Conservation (phyloP, 2,888 invertebrate species). For the Seladonia tumulorum region DNA sequence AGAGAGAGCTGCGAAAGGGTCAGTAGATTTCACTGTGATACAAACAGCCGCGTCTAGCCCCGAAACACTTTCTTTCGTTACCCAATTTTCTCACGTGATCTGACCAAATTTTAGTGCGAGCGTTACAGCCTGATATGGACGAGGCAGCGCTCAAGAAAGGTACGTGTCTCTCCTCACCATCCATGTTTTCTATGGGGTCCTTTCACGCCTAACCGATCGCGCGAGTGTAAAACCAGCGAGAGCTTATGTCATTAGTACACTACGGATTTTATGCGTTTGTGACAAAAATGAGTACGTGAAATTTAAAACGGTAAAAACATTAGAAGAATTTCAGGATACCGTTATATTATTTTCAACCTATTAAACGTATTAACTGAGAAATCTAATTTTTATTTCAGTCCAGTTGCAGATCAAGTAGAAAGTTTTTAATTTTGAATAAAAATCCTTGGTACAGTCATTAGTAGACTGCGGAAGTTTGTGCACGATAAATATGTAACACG, state of each 20-base stretch:
- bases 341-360: too few species aligned
- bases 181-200: not conserved
- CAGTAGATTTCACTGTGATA: constrained; percentile 67
- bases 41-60: not conserved
- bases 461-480: too few species aligned
- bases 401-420: too few species aligned
- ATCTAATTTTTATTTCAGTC: too few species aligned
- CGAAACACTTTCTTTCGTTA: not conserved
- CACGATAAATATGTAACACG: too few species aligned
- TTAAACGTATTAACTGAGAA: too few species aligned
- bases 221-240: not conserved
- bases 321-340: too few species aligned
- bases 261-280: too few species aligned
- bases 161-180: constrained; percentile 54
- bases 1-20: constrained; percentile 82
- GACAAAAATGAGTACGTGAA: too few species aligned
- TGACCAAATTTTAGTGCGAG: constrained; percentile 78
- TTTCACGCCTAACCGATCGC: not conserved
- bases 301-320: too few species aligned
- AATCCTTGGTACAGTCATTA: too few species aligned
- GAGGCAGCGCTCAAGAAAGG: constrained; percentile 61
- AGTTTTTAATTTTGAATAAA: too few species aligned
- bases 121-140: constrained; percentile 72
- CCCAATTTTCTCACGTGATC: constrained; percentile 37
- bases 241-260: not conserved